Base-by-base conservation (phyloP, 1,140 invertebrate species). In the Drosophila truncata region DNA sequence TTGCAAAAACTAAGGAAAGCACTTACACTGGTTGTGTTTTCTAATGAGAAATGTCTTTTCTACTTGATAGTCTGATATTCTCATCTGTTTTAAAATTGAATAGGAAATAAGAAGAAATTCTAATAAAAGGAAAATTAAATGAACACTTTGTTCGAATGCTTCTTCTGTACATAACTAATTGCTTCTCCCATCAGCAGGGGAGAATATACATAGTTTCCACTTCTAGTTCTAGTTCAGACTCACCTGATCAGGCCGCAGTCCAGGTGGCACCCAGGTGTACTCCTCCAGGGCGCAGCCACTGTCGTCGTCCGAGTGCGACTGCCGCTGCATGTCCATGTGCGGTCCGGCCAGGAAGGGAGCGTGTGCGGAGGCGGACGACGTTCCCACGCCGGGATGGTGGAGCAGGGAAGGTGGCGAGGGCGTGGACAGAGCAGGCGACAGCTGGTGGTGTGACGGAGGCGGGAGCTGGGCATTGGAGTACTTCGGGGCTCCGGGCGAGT, bases 201-300 rank as follows among this genome's bases (percentile, higher is more conserved):
- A 4, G 14, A 47, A 10, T 4, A 6, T 25, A 16, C n/a, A n/a
- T n/a, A n/a, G 23, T n/a, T 4, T 20, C 2, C 0, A 20, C 4
- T 33, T 52, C 3, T 33, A 54, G 4, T 23, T 33, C 50, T 35
- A 33, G 25, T 27, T 47, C 7, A 27, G 10, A 78, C 93, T 94
- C 93, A 99, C 98, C 96, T 99, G 98, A 94, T 99, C 98, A 13
- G 98, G 98, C 93, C 98, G 96, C 5, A 99, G 94, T 66, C 98
- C 98, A 5, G 97, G 97, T 41, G 99, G 99, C 49, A 99, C 97
- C 98, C 98, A 99, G 1, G 98, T 98, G 93, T 99, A 99, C 92
- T 99, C 99, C 91, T 99, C 98, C 49, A 99, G 94, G 7, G 98
- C 98, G 92, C 98, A 99, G 10, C 98, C 98, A 49, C 97, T 98